Base-by-base conservation (phyloP, 1,140 invertebrate genomes). In the Gryon sp. region DNA sequence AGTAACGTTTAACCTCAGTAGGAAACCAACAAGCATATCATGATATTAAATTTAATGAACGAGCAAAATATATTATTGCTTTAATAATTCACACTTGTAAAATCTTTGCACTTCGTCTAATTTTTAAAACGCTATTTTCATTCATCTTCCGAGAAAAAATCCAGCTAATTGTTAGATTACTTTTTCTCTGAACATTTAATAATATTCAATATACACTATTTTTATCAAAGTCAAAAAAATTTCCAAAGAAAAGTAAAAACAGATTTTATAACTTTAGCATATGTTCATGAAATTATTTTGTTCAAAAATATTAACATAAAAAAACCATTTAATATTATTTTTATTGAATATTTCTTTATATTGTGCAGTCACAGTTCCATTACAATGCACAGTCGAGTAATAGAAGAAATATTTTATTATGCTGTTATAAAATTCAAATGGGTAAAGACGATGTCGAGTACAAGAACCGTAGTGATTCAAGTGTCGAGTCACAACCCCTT, bases 401-500 rank as follows among this genome's bases (percentile, higher is more conserved):
- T 9, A 43, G 22, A 11, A 34, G 14, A 22, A 62, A 73, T 63
- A 63, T 73, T 63, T 55, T 40, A 60, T 75, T 20, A 26, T 20
- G 57, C 36, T 63, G 53, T 66, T 74, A 62, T 68, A 63, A 75
- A 69, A 69, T 68, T 68, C 38, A 66, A 66, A 62, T 66, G 48
- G 28, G 36, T 22, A 53, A 52, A 60, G 30, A 32, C 60, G 43
- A 69, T 11, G 65, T 62, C 53, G 52, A 60, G 46, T 53, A 43
- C 46, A 46, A 66, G 59, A 53, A 65, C 63, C 66, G 24, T 68
- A 65, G 50, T 46, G 53, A 78, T 66, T 65, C 69, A 48, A 77
- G 76, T 60, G 59, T 75, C 76, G 78, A 80, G 80, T 68, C 77
- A 62, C 77, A 85, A 84, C 83, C 85, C 83, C 80, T 84, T 83